Base-by-base conservation (phyloP, 2,888 invertebrate genomes). In the Microctonus hyperodae region DNA sequence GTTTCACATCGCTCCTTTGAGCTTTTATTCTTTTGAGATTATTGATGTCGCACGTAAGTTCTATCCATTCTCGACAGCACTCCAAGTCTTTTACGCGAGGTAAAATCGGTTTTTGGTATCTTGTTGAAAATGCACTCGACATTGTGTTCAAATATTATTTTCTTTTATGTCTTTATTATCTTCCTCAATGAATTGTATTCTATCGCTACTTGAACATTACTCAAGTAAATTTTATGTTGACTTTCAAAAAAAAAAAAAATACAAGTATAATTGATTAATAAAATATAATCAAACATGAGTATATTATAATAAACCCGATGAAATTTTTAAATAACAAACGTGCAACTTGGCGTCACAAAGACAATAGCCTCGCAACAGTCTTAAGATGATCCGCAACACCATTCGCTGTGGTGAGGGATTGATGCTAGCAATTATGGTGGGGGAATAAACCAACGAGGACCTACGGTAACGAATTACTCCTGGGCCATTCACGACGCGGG, bases 51-150 rank as follows among this genome's bases (percentile, higher is more conserved):
- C 70, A 68, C 25, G 74, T 61, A 33, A 79, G 70, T n/a, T 72
- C 72, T 20, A 73, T 69, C 81, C 81, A 79, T 60, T 81, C 73
- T 10, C 69, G 65, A 67, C 78, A 79, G 4, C 70, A 71, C 65
- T 80, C 79, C 37, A 79, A 64, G 57, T 79, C 78, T 28, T 74
- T 72, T 23, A 80, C 74, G 10, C 76, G 74, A 7, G 74, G 67
- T 7, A 78, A 66, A 23, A 64, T 70, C 58, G 69, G 35, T 50
- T 59, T 28, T 7, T 51, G 40, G 22, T 44, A 53, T 37, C 58
- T 48, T 13, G 51, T 48, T 11, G 50, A 1, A 11, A 28, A 28
- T 53, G 16, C 28, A 25, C 53, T 9, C 20, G 55, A 55, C 33
- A 55, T 55, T 23, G 22, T 51, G 1, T 13, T 10, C 13, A 51